Base-by-base conservation (phyloP, 2,113 vertebrate genomes). In the Xenopus borealis region DNA sequence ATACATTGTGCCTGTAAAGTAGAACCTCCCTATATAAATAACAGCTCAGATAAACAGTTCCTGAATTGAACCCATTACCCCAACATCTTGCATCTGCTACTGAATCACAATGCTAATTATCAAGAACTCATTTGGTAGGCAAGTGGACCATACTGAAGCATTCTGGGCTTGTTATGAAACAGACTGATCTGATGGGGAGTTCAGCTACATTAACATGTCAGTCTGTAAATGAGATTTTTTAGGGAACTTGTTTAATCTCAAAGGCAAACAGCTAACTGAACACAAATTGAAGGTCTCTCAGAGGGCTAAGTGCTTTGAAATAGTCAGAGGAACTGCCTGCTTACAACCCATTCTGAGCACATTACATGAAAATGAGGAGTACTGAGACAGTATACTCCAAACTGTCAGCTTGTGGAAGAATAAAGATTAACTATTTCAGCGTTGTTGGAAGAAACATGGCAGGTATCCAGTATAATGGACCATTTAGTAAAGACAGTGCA, bases 1-100 rank as follows among this genome's bases (percentile, higher is more conserved):
- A 69, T 77, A 77, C 74, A 77, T 77, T 70, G 58, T 57, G 74
- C 74, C 74, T 77, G 47, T 70, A 77, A 77, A 75, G 66, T 55
- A 75, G 73, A 63, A 70, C 27, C 61, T 77, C 67, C 67, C 66
- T 64, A 70, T 68, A 70, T 53, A 70, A 77, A 68, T 12, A 76
- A 76, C 66, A 76, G 62, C 73, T 46, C 47, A 77, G 67, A 27
- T 57, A 63, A 77, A 45, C 66, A 18, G 67, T 59, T 70, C 66
- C 8, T 17, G 46, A 59, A 70, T 70, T 77, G 74, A 69, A 77
- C 61, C 74, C 74, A 77, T 77, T 77, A 77, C 74, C 59, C 73
- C 74, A 77, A 64, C 74, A 70, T 77, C 67, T 77, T 58, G 57
- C 74, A 77, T 70, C 74, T 77, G 74, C n/a, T 69, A 45, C 67